Evolutionary conservation across 2,113 vertebrate species (phyloP).

Genomic region (Elanus axillaris): DNA sequence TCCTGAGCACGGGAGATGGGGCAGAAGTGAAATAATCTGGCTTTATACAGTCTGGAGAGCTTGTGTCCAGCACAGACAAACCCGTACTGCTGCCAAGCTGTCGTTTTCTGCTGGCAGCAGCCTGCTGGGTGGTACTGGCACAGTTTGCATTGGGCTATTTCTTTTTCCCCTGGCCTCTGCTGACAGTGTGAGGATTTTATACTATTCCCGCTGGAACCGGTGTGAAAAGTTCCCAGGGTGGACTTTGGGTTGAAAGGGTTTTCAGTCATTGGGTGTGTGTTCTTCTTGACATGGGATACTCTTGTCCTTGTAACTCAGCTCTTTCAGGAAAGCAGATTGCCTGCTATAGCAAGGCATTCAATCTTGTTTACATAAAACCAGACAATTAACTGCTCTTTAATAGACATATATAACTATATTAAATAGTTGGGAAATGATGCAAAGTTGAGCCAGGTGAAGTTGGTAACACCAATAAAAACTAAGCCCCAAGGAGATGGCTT

Average conservation of each 20-base stretch:
- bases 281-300: not conserved
- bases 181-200: not conserved
- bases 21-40: not conserved
- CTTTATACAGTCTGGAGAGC: not conserved
- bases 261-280: not conserved
- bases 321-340: not conserved
- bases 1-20: not conserved
- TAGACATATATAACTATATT: not conserved
- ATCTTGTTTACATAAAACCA: not conserved
- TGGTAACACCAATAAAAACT: not conserved
- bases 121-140: not conserved
- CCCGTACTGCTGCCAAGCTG: not conserved
- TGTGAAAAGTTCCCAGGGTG: not conserved
- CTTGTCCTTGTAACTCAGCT: not conserved
- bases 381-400: not conserved
- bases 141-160: not conserved
- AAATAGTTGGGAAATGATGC: not conserved
- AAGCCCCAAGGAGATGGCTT: not conserved
- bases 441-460: not conserved
- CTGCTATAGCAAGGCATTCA: not conserved
- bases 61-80: not conserved
- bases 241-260: not conserved
- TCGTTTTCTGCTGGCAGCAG: not conserved
- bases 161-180: not conserved
- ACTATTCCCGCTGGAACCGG: not conserved